Evolutionary conservation across 2,888 invertebrate genomes (phyloP), one percentile per base, ranked within the genome.

Genomic region (Criorhina ranunculi): DNA sequence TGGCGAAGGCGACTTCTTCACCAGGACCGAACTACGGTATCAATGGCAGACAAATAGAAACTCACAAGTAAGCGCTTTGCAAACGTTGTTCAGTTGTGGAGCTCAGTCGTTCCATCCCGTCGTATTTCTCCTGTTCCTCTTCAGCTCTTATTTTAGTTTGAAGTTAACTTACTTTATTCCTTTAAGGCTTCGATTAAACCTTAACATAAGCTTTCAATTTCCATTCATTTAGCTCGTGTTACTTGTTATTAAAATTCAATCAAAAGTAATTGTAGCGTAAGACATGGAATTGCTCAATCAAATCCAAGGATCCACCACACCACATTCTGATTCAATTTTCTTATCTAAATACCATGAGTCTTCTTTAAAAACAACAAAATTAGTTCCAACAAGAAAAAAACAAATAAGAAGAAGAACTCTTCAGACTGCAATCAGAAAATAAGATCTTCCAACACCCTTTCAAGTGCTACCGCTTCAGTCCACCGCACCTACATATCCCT

Each of bases 361-460:
- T 67, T 59, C 59, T 42, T 49, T 40, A 9, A 51, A 51, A 57
- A 67, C 24, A 76, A 40, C 19, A 67, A 59, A 77, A 69, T 66
- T 76, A 66, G 49, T 17, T 66, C 37, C 46, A 76, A 44, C 57
- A 35, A 44, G 24, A 64, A 55, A 12, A 31, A 35, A 51, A 35
- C 7, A 0, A 57, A 29, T 33, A 15, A 19, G 15, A 57, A 46
- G 33, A 35, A 37, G 40, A 77, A 37, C 60, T 40, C 66, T 67
- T 72, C 31, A 37, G 55, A 73, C 62, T 31, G 37, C 57, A 78
- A 78, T 78, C 62, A 78, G 46, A 66, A 83, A 77, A 73, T 66
- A 83, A 83, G 70, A 73, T 83, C 82, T 83, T 19, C 31, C 60
- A 67, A 72, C 60, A 12, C 55, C 46, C 53, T 67, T 44, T 62